Conservation (phyloP, 1,140 invertebrate species). For the Drosophila lowei region DNA sequence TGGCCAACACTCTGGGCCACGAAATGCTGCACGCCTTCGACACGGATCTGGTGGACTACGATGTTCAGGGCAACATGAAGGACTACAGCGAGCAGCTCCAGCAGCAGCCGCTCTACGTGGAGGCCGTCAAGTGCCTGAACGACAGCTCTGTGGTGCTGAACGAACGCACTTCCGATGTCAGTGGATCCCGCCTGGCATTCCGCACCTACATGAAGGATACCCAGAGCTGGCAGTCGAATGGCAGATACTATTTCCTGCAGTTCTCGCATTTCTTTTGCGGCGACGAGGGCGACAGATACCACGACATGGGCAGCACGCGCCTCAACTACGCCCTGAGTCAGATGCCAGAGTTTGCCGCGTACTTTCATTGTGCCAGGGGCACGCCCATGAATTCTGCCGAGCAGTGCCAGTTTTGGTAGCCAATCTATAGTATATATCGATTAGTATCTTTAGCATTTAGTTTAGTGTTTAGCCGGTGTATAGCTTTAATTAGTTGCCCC, state of each 20-base stretch:
- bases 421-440: constrained; percentile 7
- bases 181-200: constrained; percentile 67
- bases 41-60: constrained; percentile 63
- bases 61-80: constrained; percentile 47
- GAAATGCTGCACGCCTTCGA: constrained; percentile 74
- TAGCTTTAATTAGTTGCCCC: constrained; percentile 63
- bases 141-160: constrained; percentile 44
- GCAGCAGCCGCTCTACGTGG: constrained; percentile 26
- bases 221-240: constrained; percentile 26
- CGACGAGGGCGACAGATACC: constrained; percentile 85
- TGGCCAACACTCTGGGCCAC: constrained; percentile 72
- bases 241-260: constrained; percentile 66
- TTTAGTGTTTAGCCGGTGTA: constrained; percentile 13
- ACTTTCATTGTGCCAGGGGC: constrained; percentile 87
- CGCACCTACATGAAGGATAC: constrained; percentile 49
- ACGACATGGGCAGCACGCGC: constrained; percentile 90
- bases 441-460: constrained; percentile 10
- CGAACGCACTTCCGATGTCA: constrained; percentile 66
- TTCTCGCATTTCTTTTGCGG: constrained; percentile 78
- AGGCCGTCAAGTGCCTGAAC: constrained; percentile 49
- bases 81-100: constrained; percentile 59
- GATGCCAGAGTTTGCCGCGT: constrained; percentile 90
- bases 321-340: constrained; percentile 93
- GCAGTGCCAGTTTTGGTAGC: constrained; percentile 93
- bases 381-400: constrained; percentile 91